Evolutionary conservation across 2,888 invertebrate species (phyloP), one percentile per base, ranked within the genome.

Genomic region (Oegoconia quadripuncta): DNA sequence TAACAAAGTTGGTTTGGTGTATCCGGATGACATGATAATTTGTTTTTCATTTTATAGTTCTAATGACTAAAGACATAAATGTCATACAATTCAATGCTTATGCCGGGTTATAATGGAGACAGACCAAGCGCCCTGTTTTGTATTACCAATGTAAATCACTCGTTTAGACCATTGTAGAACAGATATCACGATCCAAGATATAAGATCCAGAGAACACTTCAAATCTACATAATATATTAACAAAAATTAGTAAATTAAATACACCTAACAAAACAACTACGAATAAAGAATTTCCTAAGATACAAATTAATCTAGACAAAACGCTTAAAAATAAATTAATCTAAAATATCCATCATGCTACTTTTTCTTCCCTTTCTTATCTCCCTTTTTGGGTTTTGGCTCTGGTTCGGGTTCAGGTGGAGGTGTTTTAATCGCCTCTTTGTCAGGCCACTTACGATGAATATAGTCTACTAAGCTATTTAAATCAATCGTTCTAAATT

Each of bases 91-190:
- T n/a, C n/a, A n/a, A n/a, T n/a, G n/a, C n/a, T n/a, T n/a, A n/a
- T n/a, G n/a, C n/a, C 68, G 69, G 50, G 44, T 32, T 25, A 64
- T 62, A 74, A 62, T 68, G 73, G 67, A 51, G 39, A 66, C 62
- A 39, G 48, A 54, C 56, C 59, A 56, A 56, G 55, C 49, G 49
- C 50, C 42, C 41, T 23, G 52, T 52, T 58, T 55, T 59, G 53
- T 64, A 50, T 53, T 52, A 48, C 52, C 52, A 56, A 67, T 66
- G 64, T 64, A 66, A 71, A 74, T 74, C 68, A 65, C 52, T 51
- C 54, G 50, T 58, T 54, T 48, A 57, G 53, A 64, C 58, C 46
- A 58, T 59, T 61, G 58, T 55, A 50, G 52, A 58, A 52, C 50
- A 45, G 11, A n/a, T n/a, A n/a, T n/a, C n/a, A n/a, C n/a, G n/a